phyloP scores from a whole-genome alignment of 2,797 vertebrate species.

The Amblyopsis hoosieri region DNA sequence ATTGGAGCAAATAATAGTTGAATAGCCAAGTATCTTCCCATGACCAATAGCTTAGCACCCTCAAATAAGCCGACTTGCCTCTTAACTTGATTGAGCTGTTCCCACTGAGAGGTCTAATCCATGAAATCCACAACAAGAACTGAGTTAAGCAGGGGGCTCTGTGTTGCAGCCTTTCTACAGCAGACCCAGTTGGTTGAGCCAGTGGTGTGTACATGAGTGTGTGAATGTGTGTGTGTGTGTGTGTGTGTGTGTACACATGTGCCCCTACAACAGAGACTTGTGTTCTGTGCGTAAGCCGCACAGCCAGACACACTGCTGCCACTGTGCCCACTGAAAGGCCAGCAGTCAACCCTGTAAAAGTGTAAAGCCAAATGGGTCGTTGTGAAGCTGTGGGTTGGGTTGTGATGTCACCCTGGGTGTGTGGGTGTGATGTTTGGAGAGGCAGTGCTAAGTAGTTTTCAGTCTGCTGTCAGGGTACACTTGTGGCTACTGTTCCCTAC shows the following conservation, averaged over 20 bases:
- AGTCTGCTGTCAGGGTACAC: neutral
- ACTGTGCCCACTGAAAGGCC: slow-evolving; percentile 24
- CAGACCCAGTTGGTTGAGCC: slow-evolving; percentile 42
- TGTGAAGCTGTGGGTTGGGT: slow-evolving; percentile 24
- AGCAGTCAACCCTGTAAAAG: slow-evolving; percentile 10
- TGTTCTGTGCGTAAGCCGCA: slow-evolving; percentile 15
- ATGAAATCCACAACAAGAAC: slow-evolving; percentile 59
- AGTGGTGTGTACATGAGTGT: slow-evolving; percentile 1
- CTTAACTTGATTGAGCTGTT: slow-evolving; percentile 60
- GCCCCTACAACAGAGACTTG: slow-evolving; percentile 33
- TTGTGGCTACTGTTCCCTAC: neutral
- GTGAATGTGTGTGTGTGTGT: slow-evolving; percentile 16
- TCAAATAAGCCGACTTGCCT: slow-evolving; percentile 47
- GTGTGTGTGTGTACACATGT: slow-evolving; percentile 42
- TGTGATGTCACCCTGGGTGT: slow-evolving; percentile 13
- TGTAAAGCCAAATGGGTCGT: slow-evolving; percentile 17
- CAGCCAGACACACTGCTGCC: slow-evolving; percentile 24
- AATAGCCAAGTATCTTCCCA: slow-evolving; percentile 32
- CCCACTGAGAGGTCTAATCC: slow-evolving; percentile 59
- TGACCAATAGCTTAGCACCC: slow-evolving; percentile 32
- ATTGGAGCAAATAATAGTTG: neutral
- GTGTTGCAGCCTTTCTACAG: slow-evolving; percentile 41
- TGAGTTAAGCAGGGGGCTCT: slow-evolving; percentile 40
- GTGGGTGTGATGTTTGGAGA: slow-evolving; percentile 12
- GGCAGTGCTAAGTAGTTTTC: neutral